Base-by-base conservation (phyloP, 2,797 vertebrate species). In the Anniella stebbinsi region DNA sequence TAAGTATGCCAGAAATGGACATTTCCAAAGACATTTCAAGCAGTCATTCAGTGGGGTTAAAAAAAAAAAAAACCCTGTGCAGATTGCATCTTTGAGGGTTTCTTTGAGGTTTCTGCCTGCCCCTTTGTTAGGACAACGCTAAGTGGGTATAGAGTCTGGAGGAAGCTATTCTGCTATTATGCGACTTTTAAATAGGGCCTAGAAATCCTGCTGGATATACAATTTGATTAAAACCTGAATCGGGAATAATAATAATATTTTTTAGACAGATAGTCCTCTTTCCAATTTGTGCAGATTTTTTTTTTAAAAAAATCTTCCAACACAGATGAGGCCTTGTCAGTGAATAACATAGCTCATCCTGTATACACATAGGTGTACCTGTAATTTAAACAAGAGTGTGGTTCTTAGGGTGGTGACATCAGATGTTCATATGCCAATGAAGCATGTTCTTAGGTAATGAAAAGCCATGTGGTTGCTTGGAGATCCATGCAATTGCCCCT, bases 221-320 rank as follows among this genome's bases (percentile, higher is more conserved):
- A 92, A 96, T 96, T 96, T 97, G 94, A 97, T 97, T 97, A 97
- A 97, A 90, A 97, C 95, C 38, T 93, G 88, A 94, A 86, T 86
- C 30, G 82, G 91, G 93, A 84, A 66, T 51, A 15, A 63, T 60
- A 66, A 60, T 36, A 63, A 69, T 28, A 48, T 38, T 73, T 28
- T 23, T 82, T 90, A 92, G 83, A 91, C 92, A 70, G 38, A 93
- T 86, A 67, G 90, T 83, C 54, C 69, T 88, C 60, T 93, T 89
- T 84, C 91, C 18, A 77, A 57, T 90, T 83, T 87, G 69, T 83
- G 45, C 63, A 25, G 72, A 11, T n/a, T 66, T 60, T 2, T 60
- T n/a, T 80, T 10, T 80, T 54, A 84, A 51, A 33, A 70, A 80
- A 3, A 54, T 73, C 54, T 75, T 76, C 70, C 73, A 45, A 54